Evolutionary conservation across 2,113 vertebrate species (phyloP).

Genomic region (Alexandromys fortis): DNA sequence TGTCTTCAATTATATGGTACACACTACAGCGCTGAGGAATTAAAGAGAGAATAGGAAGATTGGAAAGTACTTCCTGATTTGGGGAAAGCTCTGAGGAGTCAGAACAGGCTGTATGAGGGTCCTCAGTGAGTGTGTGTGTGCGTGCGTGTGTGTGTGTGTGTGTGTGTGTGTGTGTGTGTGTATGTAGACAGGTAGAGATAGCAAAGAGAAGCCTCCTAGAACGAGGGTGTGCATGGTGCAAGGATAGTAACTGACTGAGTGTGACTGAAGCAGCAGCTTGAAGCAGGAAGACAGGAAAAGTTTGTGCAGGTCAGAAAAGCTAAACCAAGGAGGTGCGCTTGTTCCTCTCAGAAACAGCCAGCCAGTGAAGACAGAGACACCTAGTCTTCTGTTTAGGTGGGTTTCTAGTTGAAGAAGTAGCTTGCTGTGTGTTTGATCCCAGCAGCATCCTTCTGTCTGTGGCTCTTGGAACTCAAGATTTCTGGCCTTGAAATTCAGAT

Average conservation of each 20-base stretch:
- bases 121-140: background rate
- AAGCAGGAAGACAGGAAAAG: background rate
- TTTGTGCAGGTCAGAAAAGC: background rate
- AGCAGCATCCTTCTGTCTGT: background rate
- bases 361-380: background rate
- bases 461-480: background rate
- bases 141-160: background rate
- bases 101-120: background rate
- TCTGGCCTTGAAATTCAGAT: conserved; percentile 36
- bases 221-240: background rate
- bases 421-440: conserved; percentile 7
- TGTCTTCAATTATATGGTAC: conserved; percentile 38
- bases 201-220: conserved; percentile 7
- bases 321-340: background rate
- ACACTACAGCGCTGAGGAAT: background rate
- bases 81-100: background rate
- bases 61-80: conserved; percentile 2
- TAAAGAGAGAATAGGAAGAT: conserved; percentile 9
- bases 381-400: background rate
- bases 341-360: background rate
- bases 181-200: background rate
- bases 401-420: conserved; percentile 37
- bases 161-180: too few relatives aligned
- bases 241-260: background rate
- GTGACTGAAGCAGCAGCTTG: background rate